Conservation (phyloP, 1,140 invertebrate genomes). For the Aphis gossypii region DNA sequence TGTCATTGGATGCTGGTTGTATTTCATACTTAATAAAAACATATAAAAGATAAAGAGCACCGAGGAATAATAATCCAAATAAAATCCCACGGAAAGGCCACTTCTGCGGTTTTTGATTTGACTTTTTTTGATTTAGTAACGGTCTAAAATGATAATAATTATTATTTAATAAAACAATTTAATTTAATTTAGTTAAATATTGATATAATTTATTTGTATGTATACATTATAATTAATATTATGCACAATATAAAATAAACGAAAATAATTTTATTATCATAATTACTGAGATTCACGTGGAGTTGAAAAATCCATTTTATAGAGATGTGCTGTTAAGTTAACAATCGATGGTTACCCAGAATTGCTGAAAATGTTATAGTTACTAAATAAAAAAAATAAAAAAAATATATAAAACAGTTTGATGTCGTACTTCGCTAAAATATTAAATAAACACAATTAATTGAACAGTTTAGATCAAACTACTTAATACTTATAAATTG, state of each 20-base stretch:
- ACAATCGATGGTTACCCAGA: not conserved
- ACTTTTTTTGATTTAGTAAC: not conserved
- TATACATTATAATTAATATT: not conserved
- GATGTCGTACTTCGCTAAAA: not conserved
- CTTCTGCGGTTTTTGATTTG: not conserved
- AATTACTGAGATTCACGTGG: not conserved
- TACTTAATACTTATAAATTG: not conserved
- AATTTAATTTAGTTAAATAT: not conserved
- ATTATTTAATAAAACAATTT: not conserved
- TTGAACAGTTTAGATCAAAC: not conserved
- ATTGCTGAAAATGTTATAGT: not conserved
- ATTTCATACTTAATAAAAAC: not conserved
- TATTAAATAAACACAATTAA: not conserved
- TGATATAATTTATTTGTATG: not conserved
- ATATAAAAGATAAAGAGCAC: not conserved
- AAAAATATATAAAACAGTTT: not conserved
- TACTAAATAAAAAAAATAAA: not conserved
- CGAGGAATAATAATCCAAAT: not conserved
- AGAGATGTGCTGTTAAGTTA: not conserved
- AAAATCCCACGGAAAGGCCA: not conserved
- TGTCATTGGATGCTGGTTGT: no score
- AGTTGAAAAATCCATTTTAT: not conserved
- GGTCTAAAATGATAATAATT: not conserved
- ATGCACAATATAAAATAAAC: not conserved
- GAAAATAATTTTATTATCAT: not conserved